phyloP scores from a whole-genome alignment of 2,113 vertebrate species.

The Ivindomyrus marchei region DNA sequence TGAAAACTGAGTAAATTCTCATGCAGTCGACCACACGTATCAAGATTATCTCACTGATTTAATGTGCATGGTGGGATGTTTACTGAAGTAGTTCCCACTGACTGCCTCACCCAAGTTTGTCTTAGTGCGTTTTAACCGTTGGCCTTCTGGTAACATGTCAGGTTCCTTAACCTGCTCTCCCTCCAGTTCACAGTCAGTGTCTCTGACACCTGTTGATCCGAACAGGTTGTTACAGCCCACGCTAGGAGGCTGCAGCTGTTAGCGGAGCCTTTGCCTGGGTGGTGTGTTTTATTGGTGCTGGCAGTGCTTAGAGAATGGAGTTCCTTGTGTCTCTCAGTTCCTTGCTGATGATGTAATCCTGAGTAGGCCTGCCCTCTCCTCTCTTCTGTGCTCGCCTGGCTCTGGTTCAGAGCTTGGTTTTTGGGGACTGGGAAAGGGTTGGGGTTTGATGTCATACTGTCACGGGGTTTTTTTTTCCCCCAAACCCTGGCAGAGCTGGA shows the following conservation, averaged over 20 bases:
- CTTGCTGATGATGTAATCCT: background rate
- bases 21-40: background rate
- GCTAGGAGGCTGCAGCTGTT: background rate
- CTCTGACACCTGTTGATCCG: background rate
- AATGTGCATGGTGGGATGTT: background rate
- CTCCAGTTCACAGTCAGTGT: background rate
- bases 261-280: background rate
- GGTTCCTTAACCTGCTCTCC: background rate
- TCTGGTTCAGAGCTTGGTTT: background rate
- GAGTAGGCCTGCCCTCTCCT: background rate
- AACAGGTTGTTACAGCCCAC: background rate
- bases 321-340: background rate
- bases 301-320: constrained; percentile 2
- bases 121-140: background rate
- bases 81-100: background rate
- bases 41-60: background rate
- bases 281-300: background rate
- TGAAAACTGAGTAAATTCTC: background rate
- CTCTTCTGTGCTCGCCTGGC: background rate
- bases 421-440: background rate
- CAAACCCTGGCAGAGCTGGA: background rate
- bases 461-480: background rate
- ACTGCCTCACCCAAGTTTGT: background rate
- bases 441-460: background rate
- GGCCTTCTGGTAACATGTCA: background rate